Evolutionary conservation across 2,797 vertebrate species (phyloP), one percentile per base, ranked within the genome.

Genomic region (Phrynocephalus forsythii): DNA sequence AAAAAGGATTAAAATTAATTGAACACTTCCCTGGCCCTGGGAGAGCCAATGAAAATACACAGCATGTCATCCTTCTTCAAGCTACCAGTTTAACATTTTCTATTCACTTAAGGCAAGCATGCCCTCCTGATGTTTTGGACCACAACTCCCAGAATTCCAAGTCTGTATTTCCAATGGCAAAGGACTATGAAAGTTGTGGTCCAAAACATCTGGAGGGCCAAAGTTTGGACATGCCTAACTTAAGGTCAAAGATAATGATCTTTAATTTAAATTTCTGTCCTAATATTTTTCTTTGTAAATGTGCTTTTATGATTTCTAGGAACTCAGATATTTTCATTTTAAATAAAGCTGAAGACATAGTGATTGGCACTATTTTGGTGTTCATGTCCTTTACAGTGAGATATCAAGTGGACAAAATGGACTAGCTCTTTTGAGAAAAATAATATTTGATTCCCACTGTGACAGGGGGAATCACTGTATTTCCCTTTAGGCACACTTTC

Each of bases 241-340:
- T 44, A 63, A 63, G 60, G 60, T 63, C 60, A 20, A 63, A 63
- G 18, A 63, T 20, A 63, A 63, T 56, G 24, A 68, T 60, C 30
- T 86, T 26, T 18, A 50, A 9, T 86, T 30, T 86, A 22, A 56
- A 13, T 77, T 33, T 67, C 5, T 73, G 50, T 60, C n/a, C 84
- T 76, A 30, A 63, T 86, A 78, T 10, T 38, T 90, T 77, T 7
- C 56, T 56, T 1, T 6, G 24, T 44, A 44, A 44, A 66, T 20
- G 2, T 83, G 28, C 28, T 84, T 84, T 75, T 75, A 83, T 73
- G 30, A 73, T 73, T 83, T 83, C 10, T 56, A 75, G 26, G 30
- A 84, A 28, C 24, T 63, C 24, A 63, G 82, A 28, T n/a, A 33
- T 52, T 76, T 84, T 63, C 56, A 84, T 63, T 75, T 6, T 20